Conservation (phyloP, 2,888 invertebrate species). For the Agrotis puta region DNA sequence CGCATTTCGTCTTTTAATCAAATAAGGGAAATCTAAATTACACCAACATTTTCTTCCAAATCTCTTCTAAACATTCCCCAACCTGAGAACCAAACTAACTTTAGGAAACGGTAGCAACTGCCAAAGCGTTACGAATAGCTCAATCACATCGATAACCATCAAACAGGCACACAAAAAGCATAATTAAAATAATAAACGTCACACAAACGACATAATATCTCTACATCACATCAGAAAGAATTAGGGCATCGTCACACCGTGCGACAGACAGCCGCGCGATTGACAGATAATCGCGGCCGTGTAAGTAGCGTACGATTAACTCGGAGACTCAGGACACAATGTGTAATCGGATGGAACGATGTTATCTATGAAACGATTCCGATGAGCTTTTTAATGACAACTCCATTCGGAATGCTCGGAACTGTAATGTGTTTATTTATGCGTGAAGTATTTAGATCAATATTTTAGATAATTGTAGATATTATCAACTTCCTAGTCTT, state of each 20-base stretch:
- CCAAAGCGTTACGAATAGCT: slow-evolving; percentile 28
- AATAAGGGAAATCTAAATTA: not conserved
- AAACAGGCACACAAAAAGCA: slow-evolving; percentile 1
- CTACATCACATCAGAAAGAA: slow-evolving; percentile 43
- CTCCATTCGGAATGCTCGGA: slow-evolving; percentile 27
- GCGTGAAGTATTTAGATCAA: slow-evolving; percentile 53
- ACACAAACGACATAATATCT: slow-evolving; percentile 27
- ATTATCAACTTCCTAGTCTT: slow-evolving; percentile 25
- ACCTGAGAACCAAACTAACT: slow-evolving; percentile 23
- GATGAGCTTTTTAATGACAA: slow-evolving; percentile 58
- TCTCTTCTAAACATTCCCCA: not conserved
- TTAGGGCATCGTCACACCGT: slow-evolving; percentile 49
- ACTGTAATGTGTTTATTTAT: slow-evolving; percentile 51
- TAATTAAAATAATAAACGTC: slow-evolving; percentile 29
- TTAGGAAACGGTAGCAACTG: slow-evolving; percentile 43
- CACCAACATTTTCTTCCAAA: not conserved
- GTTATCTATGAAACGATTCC: slow-evolving; percentile 58
- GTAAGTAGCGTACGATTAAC: slow-evolving; percentile 59
- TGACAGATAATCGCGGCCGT: slow-evolving; percentile 58
- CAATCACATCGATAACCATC: slow-evolving; percentile 50
- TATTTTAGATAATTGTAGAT: slow-evolving; percentile 41
- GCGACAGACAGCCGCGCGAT: slow-evolving; percentile 53
- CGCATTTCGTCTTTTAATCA: not conserved
- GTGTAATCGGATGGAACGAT: slow-evolving; percentile 61
- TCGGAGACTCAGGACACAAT: slow-evolving; percentile 43